Percentiles rank a stretch among this genome's conserved stretches.
Evolutionary conservation across 2,113 vertebrate species (phyloP).

Genomic region (Poecilia latipinna): DNA sequence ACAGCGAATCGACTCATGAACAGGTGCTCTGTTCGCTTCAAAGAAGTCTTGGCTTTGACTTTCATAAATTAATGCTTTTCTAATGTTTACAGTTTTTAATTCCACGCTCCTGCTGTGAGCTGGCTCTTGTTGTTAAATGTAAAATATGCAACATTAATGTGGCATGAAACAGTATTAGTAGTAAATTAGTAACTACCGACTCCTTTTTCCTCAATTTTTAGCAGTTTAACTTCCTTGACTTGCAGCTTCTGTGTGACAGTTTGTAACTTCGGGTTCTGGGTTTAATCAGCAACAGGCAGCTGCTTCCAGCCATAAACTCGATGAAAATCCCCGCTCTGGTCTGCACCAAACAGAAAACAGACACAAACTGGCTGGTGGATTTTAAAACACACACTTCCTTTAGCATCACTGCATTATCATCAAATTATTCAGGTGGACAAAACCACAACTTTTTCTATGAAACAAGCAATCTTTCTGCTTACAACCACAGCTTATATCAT

Average conservation of each 20-base stretch:
- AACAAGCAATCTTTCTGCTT: neutral
- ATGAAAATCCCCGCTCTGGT: too few relatives aligned
- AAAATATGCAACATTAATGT: neutral
- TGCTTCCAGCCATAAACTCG: neutral
- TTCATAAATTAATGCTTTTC: neutral
- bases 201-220: neutral
- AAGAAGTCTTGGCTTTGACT: neutral
- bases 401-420: neutral
- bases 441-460: neutral
- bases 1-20: slow-evolving; percentile 15
- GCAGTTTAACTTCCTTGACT: neutral
- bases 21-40: slow-evolving; percentile 16
- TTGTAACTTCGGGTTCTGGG: neutral
- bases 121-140: neutral
- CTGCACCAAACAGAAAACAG: neutral
- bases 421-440: neutral
- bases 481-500: neutral
- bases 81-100: neutral
- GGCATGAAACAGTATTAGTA: neutral
- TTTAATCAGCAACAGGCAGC: neutral
- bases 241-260: neutral
- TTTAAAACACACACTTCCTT: neutral
- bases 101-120: neutral
- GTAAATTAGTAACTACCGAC: too few relatives aligned
- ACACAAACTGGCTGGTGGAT: neutral